Evolutionary conservation across 2,888 invertebrate species (phyloP).

Genomic region (Chymomyza procnemis): DNA sequence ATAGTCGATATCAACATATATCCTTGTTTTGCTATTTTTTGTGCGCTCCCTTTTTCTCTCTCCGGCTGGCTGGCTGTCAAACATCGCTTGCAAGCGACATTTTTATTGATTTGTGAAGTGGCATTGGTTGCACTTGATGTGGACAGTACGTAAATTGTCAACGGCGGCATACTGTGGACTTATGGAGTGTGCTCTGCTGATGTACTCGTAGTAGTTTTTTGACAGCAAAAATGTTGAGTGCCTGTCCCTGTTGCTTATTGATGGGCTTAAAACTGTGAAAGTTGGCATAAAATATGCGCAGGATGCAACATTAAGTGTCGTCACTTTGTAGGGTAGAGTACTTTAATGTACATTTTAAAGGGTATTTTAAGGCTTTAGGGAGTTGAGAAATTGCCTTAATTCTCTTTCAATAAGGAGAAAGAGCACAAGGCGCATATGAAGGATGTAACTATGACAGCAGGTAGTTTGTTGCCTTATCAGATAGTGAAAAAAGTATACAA

Average conservation of each 20-base stretch:
- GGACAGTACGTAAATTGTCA: neutral
- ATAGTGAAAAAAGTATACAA: too few species aligned
- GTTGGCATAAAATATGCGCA: neutral
- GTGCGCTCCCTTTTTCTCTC: conserved; percentile 6
- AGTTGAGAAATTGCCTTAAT: too few species aligned
- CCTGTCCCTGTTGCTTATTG: neutral
- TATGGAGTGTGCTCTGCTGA: neutral
- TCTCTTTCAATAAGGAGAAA: too few species aligned
- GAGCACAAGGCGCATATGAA: too few species aligned
- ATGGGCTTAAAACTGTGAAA: conserved; percentile 20
- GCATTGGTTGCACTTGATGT: neutral
- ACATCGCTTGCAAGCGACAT: conserved; percentile 26
- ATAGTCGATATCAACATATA: too few species aligned
- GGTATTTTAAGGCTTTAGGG: too few species aligned
- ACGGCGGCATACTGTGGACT: neutral
- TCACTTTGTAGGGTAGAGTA: neutral
- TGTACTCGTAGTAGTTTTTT: neutral
- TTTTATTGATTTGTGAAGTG: conserved; percentile 62
- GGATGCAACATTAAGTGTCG: neutral
- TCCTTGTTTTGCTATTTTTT: too few species aligned
- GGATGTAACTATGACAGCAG: too few species aligned
- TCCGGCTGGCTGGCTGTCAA: neutral
- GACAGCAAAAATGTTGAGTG: neutral
- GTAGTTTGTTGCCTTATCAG: too few species aligned
- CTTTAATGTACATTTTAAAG: neutral